These are phyloP conservation scores for Halcyon malimbica DNA, from an alignment of 2,113 vertebrate species.

Conservation along the genomic window DNA sequence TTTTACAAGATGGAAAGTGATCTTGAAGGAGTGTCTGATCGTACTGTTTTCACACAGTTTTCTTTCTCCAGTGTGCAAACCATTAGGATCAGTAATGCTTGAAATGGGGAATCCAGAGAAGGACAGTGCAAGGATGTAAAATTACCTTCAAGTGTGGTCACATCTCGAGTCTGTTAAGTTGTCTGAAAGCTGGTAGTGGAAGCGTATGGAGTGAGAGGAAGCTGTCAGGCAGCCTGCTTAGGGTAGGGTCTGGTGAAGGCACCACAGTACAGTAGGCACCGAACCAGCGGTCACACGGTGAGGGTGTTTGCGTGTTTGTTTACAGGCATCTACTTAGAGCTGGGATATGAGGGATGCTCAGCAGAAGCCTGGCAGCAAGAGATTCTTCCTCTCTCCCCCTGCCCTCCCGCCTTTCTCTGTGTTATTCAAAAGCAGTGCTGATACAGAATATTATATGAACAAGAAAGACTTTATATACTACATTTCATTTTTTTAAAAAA, in stretches of 20 bases:
- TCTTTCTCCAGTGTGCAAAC: neutral
- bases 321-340: slow-evolving; percentile 13
- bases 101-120: neutral
- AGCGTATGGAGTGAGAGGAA: rapidly evolving
- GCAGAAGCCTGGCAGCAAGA: slow-evolving; percentile 33
- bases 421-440: neutral
- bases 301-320: neutral
- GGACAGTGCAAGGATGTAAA: neutral
- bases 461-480: neutral
- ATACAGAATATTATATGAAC: neutral
- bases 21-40: neutral
- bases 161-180: neutral
- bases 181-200: neutral
- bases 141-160: rapidly evolving
- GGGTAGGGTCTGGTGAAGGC: neutral
- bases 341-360: neutral
- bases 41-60: neutral
- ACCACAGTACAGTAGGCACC: neutral
- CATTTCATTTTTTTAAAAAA: neutral
- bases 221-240: neutral
- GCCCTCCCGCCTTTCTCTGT: neutral
- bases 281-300: neutral
- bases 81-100: neutral
- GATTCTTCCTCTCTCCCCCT: neutral
- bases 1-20: neutral